A percentile compares a stretch with the other conserved stretches of the same genome.
These are phyloP conservation scores for Mycetomoellerius zeteki DNA, from an alignment of 1,140 invertebrate species.

Conservation along the genomic window DNA sequence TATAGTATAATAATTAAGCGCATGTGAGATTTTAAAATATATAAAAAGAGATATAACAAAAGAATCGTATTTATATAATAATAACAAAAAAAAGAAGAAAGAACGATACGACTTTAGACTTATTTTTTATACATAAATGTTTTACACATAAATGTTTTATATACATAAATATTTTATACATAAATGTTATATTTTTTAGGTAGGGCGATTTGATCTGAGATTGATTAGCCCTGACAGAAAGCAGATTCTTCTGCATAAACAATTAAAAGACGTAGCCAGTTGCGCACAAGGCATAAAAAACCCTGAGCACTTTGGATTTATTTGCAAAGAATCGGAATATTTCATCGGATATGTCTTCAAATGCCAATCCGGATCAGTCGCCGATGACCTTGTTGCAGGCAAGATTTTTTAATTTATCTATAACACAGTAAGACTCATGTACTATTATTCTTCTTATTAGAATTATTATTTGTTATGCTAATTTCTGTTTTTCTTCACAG, in stretches of 20 bases:
- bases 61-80: neutral
- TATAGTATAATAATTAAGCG: neutral
- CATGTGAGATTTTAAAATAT: neutral
- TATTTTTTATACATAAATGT: conserved; percentile 25
- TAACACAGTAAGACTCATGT: conserved; percentile 33
- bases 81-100: conserved; percentile 15
- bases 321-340: conserved; percentile 92
- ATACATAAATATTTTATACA: conserved; percentile 9
- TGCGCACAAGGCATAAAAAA: conserved; percentile 94
- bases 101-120: neutral
- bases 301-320: conserved; percentile 97
- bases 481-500: conserved; percentile 85
- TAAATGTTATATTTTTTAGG: conserved; percentile 86
- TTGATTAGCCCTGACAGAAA: conserved; percentile 97
- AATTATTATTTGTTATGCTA: neutral
- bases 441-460: conserved; percentile 11
- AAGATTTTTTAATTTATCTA: conserved; percentile 70
- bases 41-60: neutral
- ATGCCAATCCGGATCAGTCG: conserved; percentile 94
- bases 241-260: conserved; percentile 94
- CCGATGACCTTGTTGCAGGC: conserved; percentile 93
- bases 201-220: conserved; percentile 94
- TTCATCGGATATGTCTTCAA: conserved; percentile 96
- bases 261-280: conserved; percentile 95
- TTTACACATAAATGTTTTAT: conserved; percentile 13